Conservation (phyloP, 2,888 invertebrate genomes). For the Drosophila gaucha region DNA sequence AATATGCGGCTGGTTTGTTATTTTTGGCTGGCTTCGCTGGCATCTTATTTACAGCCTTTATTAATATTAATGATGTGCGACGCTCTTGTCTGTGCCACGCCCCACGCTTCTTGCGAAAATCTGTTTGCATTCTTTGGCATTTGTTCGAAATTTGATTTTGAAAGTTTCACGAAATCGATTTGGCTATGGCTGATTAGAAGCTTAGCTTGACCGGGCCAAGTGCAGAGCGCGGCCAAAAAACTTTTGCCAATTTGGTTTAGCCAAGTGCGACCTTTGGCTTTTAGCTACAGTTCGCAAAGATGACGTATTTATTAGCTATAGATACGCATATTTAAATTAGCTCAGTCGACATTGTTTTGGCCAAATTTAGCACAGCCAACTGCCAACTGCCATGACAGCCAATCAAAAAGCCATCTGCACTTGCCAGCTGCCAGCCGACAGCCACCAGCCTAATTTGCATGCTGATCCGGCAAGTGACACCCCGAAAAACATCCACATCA, state of each 20-base stretch:
- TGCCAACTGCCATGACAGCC: conserved; percentile 41
- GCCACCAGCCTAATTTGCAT: conserved; percentile 59
- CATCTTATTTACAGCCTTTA: conserved; percentile 69
- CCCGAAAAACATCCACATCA: conserved; percentile 16
- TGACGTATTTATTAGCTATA: conserved; percentile 32
- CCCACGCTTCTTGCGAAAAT: conserved; percentile 51
- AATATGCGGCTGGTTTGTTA: conserved; percentile 52
- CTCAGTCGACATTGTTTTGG: conserved; percentile 32
- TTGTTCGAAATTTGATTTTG: conserved; percentile 26
- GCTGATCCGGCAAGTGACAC: conserved; percentile 51
- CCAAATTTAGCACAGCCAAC: conserved; percentile 25
- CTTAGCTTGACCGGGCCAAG: conserved; percentile 17
- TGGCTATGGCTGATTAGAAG: conserved; percentile 33
- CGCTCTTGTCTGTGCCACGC: conserved; percentile 33
- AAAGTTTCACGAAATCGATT: conserved; percentile 16
- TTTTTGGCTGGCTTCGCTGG: conserved; percentile 61
- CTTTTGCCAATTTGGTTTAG: conserved; percentile 15
- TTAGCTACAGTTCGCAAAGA: conserved; percentile 18
- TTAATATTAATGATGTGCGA: conserved; percentile 76
- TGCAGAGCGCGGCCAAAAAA: conserved; percentile 1
- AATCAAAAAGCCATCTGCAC: conserved; percentile 74
- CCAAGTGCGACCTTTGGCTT: conserved; percentile 21
- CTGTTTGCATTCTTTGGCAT: conserved; percentile 32
- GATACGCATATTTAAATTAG: conserved; percentile 39
- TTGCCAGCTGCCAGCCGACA: conserved; percentile 49